phyloP scores from a whole-genome alignment of 2,797 vertebrate genomes.

The Eospalax fontanierii region DNA sequence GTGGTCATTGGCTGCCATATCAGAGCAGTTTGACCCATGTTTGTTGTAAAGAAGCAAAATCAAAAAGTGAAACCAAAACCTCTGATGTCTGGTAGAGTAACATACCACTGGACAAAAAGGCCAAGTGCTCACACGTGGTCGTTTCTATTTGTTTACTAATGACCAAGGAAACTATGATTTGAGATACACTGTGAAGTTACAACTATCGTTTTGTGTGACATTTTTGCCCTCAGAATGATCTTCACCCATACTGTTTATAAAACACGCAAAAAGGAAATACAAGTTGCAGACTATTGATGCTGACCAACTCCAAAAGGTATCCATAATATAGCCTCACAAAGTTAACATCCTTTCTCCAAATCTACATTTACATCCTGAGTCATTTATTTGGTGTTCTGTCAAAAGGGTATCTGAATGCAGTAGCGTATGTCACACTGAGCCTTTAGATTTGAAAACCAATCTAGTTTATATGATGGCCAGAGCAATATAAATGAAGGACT shows the following conservation, averaged over 20 bases:
- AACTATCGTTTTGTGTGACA: neutral
- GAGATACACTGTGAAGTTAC: constrained; percentile 10
- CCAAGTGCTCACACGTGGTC: neutral
- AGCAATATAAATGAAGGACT: neutral
- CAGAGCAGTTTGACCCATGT: constrained; percentile 72
- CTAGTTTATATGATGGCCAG: neutral
- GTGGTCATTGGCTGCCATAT: constrained; percentile 85
- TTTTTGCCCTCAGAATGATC: constrained; percentile 42
- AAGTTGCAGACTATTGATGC: neutral
- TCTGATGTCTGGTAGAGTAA: constrained; percentile 70
- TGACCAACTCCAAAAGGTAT: constrained; percentile 28
- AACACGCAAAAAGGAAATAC: neutral
- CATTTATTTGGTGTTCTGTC: constrained; percentile 3
- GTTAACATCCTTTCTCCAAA: constrained; percentile 21
- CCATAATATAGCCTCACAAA: constrained; percentile 46
- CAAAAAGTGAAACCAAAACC: neutral
- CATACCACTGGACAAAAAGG: constrained; percentile 59
- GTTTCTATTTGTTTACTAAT: constrained; percentile 51
- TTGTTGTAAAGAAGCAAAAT: constrained; percentile 4
- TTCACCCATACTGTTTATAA: neutral
- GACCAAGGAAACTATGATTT: constrained; percentile 70
- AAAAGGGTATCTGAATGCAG: constrained; percentile 40
- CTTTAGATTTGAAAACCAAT: constrained; percentile 42
- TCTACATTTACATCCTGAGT: constrained; percentile 38
- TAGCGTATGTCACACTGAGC: neutral